Base-by-base conservation (phyloP, 2,888 invertebrate species). In the Pristionchus exspectatus region DNA sequence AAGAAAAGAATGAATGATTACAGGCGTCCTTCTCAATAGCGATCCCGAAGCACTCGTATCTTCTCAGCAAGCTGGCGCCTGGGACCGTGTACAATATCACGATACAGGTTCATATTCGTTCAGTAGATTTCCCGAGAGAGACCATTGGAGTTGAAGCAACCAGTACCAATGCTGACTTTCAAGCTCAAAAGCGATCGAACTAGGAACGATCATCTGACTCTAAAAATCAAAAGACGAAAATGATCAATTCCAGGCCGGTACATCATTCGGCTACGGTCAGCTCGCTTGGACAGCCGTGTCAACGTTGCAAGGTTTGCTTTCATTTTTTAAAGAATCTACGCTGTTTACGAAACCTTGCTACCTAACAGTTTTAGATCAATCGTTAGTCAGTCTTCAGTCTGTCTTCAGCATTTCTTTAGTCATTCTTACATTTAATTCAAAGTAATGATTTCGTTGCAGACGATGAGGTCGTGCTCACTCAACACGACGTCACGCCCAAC, bases 191-290 rank as follows among this genome's bases (percentile, higher is more conserved):
- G 38, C 5, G 63, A 63, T 63, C 21, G 21, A 59, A 59, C 63
- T 63, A 24, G 63, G 69, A 69, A 69, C 27, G 63, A 18, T n/a
- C 9, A 69, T 1, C 9, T 69, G 9, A 7, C 69, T 66, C 63
- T 9, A 3, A 50, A 50, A 50, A 3, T 12, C 0, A 50, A 50
- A 72, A 3, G 1, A 38, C 16, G 5, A 77, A 1, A 3, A n/a
- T 7, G 27, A 12, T 38, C 18, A 1, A 72, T 44, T 72, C n/a
- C 38, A 91, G 91, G 93, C 93, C 0, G 93, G 93, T 24, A 93
- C 93, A 0, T 91, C 91, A 72, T 93, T 92, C 86, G 93, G 93
- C 7, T 93, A 93, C 84, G 93, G 93, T 16, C 92, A 92, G 63
- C 89, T 90, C 24, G 92, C 91, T 2, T 93, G 93, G 93, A 91